Conservation (phyloP, 2,888 invertebrate species). For the Crioceris asparagi region DNA sequence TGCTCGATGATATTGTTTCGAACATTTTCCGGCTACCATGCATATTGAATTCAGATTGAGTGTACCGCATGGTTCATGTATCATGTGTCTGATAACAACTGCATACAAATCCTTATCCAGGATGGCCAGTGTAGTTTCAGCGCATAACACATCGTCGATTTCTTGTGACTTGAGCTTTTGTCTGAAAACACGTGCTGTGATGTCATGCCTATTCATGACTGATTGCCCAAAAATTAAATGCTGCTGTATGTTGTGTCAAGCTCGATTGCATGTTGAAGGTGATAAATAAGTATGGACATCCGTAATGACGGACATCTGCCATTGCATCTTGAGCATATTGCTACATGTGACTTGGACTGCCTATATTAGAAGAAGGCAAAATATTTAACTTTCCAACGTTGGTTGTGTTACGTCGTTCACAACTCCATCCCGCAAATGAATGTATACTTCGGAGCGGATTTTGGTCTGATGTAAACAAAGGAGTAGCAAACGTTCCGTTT, state of each 20-base stretch:
- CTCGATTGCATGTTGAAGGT: constrained; percentile 29
- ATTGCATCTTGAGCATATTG: constrained; percentile 28
- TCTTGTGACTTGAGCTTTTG: too few species aligned
- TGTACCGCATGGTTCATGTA: constrained; percentile 4
- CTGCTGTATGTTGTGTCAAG: constrained; percentile 16
- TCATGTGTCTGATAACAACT: constrained; percentile 2
- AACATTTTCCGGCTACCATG: constrained; percentile 5
- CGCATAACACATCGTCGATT: background rate
- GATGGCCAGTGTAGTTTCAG: background rate
- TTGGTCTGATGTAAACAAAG: constrained; percentile 28
- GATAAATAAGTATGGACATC: constrained; percentile 25
- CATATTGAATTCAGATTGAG: constrained; percentile 2
- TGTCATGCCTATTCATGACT: constrained; percentile 9
- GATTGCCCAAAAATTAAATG: constrained; percentile 11
- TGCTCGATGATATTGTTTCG: constrained; percentile 1
- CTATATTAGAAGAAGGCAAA: constrained; percentile 23
- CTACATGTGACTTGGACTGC: constrained; percentile 28
- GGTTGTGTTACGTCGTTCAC: constrained; percentile 18
- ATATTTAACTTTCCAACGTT: constrained; percentile 21
- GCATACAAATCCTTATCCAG: constrained; percentile 1
- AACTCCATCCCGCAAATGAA: constrained; percentile 30
- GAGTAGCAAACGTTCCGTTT: constrained; percentile 29
- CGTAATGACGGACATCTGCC: constrained; percentile 28
- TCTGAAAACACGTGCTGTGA: too few species aligned
- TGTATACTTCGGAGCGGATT: constrained; percentile 28